Evolutionary conservation across 2,888 invertebrate species (phyloP).

Genomic region (Petrophora chlorosata): DNA sequence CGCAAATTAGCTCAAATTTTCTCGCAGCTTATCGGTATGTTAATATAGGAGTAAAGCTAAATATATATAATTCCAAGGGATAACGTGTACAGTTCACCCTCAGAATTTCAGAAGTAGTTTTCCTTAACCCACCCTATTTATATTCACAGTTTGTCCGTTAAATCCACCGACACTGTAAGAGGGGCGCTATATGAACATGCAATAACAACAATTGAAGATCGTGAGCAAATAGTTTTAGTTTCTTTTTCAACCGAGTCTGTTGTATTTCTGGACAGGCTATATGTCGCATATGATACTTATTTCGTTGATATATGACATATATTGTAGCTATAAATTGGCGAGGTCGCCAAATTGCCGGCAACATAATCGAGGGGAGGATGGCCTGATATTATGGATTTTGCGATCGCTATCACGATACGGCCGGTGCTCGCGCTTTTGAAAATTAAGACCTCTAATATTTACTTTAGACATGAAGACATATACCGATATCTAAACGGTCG

Average conservation of each 20-base stretch:
- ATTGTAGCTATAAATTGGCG: not conserved
- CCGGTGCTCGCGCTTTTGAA: not conserved
- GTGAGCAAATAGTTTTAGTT: not conserved
- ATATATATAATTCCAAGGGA: too few species aligned
- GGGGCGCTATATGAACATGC: too few species aligned
- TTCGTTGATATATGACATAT: not conserved
- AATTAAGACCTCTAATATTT: not conserved
- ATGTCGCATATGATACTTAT: not conserved
- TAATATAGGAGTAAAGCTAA: too few species aligned
- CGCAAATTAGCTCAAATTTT: too few species aligned
- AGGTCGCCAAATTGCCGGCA: slow-evolving; percentile 2
- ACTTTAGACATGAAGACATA: not conserved
- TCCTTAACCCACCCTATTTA: too few species aligned
- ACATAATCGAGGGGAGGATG: not conserved
- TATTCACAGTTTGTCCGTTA: too few species aligned
- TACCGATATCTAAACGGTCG: too few species aligned
- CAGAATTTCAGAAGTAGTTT: too few species aligned
- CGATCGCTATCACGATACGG: not conserved
- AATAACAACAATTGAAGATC: too few species aligned
- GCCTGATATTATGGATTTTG: not conserved
- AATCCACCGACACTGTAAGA: too few species aligned
- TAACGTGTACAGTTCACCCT: too few species aligned
- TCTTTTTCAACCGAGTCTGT: not conserved
- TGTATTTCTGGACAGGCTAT: not conserved
- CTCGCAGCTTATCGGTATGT: too few species aligned